Evolutionary conservation across 1,140 invertebrate genomes (phyloP), one percentile per base, ranked within the genome.

Genomic region (Chrysopa pallens): DNA sequence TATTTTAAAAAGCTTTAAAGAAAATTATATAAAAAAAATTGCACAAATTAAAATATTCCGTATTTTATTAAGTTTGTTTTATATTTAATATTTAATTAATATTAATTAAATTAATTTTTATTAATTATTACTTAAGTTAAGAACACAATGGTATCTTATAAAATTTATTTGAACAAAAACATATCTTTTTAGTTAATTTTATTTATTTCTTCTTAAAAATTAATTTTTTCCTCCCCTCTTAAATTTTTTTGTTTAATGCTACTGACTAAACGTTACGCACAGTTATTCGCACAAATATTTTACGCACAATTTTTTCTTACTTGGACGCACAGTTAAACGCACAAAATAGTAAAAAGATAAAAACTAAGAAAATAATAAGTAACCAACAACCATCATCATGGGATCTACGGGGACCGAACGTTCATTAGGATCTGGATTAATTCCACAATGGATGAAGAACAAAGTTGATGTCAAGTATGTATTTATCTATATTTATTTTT

Each of bases 381-480:
- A 33, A 33, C 8, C 8, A 33, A 33, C 31, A 33, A 33, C 8
- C n/a, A 33, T 23, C 27, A 52, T 43, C 43, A 66, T 65, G 62
- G 60, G 56, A 15, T 60, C 61, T 11, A 64, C 67, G 9, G 56
- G 61, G 46, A 61, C 60, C 43, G 68, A 70, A 42, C 56, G 64
- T 48, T 67, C 65, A 12, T 51, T 72, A 27, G 52, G 58, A 28
- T 59, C 63, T 48, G 66, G 65, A 31, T 68, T 68, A 41, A 53
- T 73, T 35, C 70, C 70, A 1, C 67, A 70, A 47, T 73, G 70
- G 70, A 73, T 73, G 65, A 70, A 67, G 58, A 62, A 57, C 40
- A 68, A 57, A 60, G 58, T 63, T 28, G 23, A 38, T 31, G 6
- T 23, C 8, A 37, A 35, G 37, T 37, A 14, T 27, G 37, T 37